Conservation (phyloP, 2,888 invertebrate species). For the Uropetala carovei region DNA sequence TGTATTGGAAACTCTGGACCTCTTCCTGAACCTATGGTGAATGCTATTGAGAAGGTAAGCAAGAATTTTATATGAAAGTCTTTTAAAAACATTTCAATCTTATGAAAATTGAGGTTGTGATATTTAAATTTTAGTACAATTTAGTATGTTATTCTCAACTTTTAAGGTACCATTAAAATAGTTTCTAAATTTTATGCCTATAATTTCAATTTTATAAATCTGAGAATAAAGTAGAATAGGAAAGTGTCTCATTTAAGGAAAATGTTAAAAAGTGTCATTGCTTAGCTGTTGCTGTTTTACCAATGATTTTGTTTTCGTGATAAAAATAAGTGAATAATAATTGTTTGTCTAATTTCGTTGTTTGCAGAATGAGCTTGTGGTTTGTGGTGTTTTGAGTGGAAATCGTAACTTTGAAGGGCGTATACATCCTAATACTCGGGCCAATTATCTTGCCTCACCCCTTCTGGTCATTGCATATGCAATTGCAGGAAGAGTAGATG, state of each 20-base stretch:
- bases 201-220: neutral
- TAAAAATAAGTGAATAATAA: neutral
- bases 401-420: conserved; percentile 99
- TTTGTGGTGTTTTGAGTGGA: conserved; percentile 96
- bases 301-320: too few species aligned
- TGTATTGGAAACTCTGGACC: conserved; percentile 99
- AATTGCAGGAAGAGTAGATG: conserved; percentile 94
- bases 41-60: conserved; percentile 90
- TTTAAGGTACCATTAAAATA: neutral
- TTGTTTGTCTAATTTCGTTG: conserved; percentile 55
- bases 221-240: too few species aligned
- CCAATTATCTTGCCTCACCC: conserved; percentile 99
- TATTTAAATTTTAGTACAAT: neutral
- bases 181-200: neutral
- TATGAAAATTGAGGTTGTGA: too few species aligned
- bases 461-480: conserved; percentile 98
- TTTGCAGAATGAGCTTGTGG: conserved; percentile 90
- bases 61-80: neutral
- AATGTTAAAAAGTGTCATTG: too few species aligned
- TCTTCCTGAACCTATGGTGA: conserved; percentile 92
- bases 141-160: neutral
- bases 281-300: too few species aligned
- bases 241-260: too few species aligned
- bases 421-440: conserved; percentile 96
- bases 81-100: too few species aligned